Base-by-base conservation (phyloP, 2,888 invertebrate genomes). In the Apodemia zela region DNA sequence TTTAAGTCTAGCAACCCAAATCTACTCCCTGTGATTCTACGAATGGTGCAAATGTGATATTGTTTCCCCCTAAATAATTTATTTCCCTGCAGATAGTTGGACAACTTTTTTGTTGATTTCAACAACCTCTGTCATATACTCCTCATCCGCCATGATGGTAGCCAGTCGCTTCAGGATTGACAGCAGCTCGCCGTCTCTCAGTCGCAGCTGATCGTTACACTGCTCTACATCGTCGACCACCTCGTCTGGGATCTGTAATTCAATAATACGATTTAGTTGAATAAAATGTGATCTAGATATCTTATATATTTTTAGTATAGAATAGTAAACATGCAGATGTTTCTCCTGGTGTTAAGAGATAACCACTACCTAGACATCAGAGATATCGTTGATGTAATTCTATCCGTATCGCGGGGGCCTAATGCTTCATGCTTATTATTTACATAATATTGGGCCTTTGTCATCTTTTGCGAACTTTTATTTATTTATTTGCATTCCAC, bases 51-150 rank as follows among this genome's bases (percentile, higher is more conserved):
- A 42, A 47, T 47, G 47, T 25, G 33, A 57, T 35, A 60, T 57
- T 60, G 69, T 72, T 69, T 69, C 70, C 77, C 75, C n/a, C 59
- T 63, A 17, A 25, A 11, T 54, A 49, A 38, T 60, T 67, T 67
- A 65, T 45, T 59, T 63, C 8, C 86, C 90, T 65, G 90, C 88
- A 10, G 91, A 91, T 0, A 91, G 79, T 65, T 86, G 81, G 0
- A 89, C 90, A 75, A 97, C 95, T 74, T 94, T 94, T 71, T 94
- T 90, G 85, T 98, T 97, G 76, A 97, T 94, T 62, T 94, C 93
- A 71, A 96, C 86, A 61, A 96, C 90, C 82, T 97, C 96, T 25
- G 91, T 89, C 79, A 97, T 93, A 79, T 96, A 98, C 71, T 94
- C 94, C 72, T 94, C 92, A 77, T 98, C 97, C 29, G 93, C 91